Evolutionary conservation across 1,140 invertebrate genomes (phyloP).

Genomic region (Drosophila virilis): DNA sequence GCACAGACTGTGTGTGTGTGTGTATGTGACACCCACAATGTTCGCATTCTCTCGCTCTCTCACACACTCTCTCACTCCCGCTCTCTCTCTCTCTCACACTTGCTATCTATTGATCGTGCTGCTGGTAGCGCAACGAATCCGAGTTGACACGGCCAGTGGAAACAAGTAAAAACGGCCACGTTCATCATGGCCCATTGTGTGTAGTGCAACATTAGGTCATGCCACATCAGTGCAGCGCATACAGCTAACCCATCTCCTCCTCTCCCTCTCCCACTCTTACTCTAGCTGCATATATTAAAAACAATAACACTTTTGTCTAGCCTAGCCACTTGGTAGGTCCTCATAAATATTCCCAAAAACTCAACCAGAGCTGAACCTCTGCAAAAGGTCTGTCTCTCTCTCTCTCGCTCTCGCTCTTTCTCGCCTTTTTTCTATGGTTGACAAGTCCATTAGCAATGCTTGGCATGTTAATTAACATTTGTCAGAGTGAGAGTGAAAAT

Average conservation of each 20-base stretch:
- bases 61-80: background rate
- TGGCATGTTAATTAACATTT: constrained; percentile 46
- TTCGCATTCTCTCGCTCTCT: too few relatives aligned
- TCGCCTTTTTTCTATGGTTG: background rate
- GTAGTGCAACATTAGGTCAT: constrained; percentile 80
- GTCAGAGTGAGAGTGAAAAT: background rate
- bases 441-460: constrained; percentile 48
- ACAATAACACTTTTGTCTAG: constrained; percentile 72
- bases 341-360: constrained; percentile 34
- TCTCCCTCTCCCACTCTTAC: constrained; percentile 5
- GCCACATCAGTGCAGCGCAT: constrained; percentile 57
- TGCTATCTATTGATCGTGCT: constrained; percentile 12
- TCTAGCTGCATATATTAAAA: constrained; percentile 65
- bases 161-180: constrained; percentile 34
- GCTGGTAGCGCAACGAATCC: constrained; percentile 72
- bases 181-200: constrained; percentile 74
- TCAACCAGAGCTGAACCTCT: constrained; percentile 9
- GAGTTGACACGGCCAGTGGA: constrained; percentile 66
- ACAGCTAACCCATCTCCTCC: background rate
- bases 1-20: constrained; percentile 14
- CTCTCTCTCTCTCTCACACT: constrained; percentile 1
- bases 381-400: background rate
- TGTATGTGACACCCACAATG: constrained; percentile 47
- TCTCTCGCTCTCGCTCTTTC: too few relatives aligned
- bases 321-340: constrained; percentile 63